Conservation (phyloP, 2,113 vertebrate species). For the Ceyx margarethae region DNA sequence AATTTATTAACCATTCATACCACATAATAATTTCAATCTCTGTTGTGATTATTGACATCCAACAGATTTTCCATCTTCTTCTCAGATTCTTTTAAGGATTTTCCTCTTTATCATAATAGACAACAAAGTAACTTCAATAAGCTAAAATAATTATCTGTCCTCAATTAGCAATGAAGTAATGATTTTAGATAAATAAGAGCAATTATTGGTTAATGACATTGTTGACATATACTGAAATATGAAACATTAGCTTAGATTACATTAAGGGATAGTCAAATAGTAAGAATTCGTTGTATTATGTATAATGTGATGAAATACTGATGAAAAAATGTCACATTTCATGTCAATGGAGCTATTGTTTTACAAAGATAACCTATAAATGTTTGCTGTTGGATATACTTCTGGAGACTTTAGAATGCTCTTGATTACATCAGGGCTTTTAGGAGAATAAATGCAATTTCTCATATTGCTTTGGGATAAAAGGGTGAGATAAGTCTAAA, state of each 20-base stretch:
- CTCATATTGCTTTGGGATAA: conserved; percentile 6
- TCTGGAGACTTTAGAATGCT: neutral
- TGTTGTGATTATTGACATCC: neutral
- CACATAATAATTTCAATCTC: neutral
- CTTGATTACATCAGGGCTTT: conserved; percentile 28
- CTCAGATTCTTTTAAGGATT: neutral
- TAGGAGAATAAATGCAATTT: conserved; percentile 30
- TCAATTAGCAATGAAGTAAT: conserved; percentile 6
- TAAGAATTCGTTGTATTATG: conserved; percentile 39
- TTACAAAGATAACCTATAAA: neutral
- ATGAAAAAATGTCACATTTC: conserved; percentile 29
- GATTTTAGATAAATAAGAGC: neutral
- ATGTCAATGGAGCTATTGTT: conserved; percentile 20
- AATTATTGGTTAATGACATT: conserved; percentile 28
- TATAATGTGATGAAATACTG: conserved; percentile 42
- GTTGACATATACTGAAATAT: conserved; percentile 23
- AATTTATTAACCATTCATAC: neutral
- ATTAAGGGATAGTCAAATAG: conserved; percentile 17
- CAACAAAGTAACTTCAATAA: neutral
- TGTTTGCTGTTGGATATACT: neutral
- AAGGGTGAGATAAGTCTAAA: neutral
- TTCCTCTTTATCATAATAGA: neutral
- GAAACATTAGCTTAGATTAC: conserved; percentile 36
- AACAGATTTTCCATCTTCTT: neutral
- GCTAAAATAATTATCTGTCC: neutral